Evolutionary conservation across 2,888 invertebrate genomes (phyloP).

Genomic region (Pherbina coryleti): DNA sequence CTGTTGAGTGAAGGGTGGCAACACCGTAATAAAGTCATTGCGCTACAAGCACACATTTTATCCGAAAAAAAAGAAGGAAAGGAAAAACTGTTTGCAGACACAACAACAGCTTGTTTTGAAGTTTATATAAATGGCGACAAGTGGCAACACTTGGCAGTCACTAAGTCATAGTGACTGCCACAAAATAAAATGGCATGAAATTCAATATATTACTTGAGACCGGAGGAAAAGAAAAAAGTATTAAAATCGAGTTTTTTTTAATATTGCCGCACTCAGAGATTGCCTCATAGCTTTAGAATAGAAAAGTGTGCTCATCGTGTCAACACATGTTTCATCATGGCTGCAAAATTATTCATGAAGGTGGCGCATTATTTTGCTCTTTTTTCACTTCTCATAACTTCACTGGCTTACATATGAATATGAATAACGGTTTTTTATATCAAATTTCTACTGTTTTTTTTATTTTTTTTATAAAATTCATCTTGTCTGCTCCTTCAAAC

Average conservation of each 20-base stretch:
- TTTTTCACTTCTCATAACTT: neutral
- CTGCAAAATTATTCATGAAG: neutral
- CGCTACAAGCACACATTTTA: neutral
- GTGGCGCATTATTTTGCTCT: neutral
- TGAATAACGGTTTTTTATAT: neutral
- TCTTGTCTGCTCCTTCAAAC: neutral
- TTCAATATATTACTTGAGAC: neutral
- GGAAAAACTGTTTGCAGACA: neutral
- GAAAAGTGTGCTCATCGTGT: neutral
- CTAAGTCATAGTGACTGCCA: neutral
- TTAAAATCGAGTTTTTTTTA: neutral
- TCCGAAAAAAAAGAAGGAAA: neutral
- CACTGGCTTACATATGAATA: neutral
- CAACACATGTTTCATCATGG: neutral
- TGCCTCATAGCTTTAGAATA: neutral
- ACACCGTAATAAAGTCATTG: neutral
- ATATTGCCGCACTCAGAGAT: neutral
- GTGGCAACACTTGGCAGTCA: conserved; percentile 5
- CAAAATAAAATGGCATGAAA: neutral
- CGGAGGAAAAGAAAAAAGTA: neutral
- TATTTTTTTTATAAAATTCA: neutral
- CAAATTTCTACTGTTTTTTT: conserved; percentile 4
- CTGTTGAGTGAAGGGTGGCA: neutral
- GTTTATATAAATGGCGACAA: neutral
- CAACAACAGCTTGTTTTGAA: conserved; percentile 14